phyloP scores from a whole-genome alignment of 2,113 vertebrate species.

The Coregonus clupeaformis region DNA sequence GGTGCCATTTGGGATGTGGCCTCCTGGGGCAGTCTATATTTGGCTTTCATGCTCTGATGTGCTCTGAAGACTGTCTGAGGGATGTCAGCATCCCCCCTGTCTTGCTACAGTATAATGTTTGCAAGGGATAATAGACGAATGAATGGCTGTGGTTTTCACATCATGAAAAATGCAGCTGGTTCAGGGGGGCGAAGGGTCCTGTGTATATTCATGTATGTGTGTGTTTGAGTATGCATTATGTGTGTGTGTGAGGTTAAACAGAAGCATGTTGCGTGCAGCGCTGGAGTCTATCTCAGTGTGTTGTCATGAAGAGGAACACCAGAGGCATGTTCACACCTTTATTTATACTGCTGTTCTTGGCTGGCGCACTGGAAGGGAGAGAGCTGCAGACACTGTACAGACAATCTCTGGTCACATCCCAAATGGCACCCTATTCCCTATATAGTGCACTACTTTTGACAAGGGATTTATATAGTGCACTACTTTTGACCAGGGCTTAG shows the following conservation, averaged over 20 bases:
- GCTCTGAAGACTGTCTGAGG: too few relatives aligned
- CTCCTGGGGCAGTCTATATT: constrained; percentile 55
- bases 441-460: too few relatives aligned
- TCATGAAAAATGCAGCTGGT: constrained; percentile 44
- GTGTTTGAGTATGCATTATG: constrained; percentile 4
- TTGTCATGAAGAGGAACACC: constrained; percentile 44
- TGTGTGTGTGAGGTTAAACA: constrained; percentile 34
- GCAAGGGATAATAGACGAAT: constrained; percentile 62
- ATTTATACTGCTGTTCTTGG: constrained; percentile 52
- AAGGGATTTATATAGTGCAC: too few relatives aligned
- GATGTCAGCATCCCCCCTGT: too few relatives aligned
- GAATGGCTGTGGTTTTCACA: constrained; percentile 43
- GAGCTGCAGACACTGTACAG: constrained; percentile 40
- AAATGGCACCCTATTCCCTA: too few relatives aligned
- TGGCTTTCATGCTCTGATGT: constrained; percentile 61
- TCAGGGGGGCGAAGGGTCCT: constrained; percentile 42
- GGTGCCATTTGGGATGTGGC: too few relatives aligned
- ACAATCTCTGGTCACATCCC: constrained; percentile 9
- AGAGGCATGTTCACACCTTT: constrained; percentile 50
- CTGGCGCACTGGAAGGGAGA: constrained; percentile 11
- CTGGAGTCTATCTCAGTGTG: constrained; percentile 36
- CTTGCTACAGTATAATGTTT: constrained; percentile 4
- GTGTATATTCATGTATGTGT: constrained; percentile 30
- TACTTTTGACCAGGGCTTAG: too few relatives aligned
- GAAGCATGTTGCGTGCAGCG: constrained; percentile 10